Evolutionary conservation across 2,888 invertebrate genomes (phyloP), one percentile per base, ranked within the genome.

Genomic region (Tineola bisselliella): DNA sequence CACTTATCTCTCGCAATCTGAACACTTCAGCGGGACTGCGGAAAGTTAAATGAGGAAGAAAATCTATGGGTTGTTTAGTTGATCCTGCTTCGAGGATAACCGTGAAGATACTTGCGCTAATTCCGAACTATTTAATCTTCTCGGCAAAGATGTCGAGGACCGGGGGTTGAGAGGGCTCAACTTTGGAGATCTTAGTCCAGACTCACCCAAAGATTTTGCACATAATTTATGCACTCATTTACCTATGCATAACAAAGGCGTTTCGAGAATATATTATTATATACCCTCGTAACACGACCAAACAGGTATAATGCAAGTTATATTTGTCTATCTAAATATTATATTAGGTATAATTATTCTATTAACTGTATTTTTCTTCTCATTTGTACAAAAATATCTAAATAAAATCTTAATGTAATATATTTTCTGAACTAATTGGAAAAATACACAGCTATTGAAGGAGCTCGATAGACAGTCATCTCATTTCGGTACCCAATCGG

Each of bases 31-130:
- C 64, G 66, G 62, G 64, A 67, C 66, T 64, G 62, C 68, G 66
- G 68, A 70, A 81, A 81, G 77, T 81, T 81, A 75, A 81, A 81
- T 79, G 77, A 78, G 74, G 73, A 76, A 71, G 78, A 76, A 80
- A 81, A 78, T 78, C 72, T 76, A 77, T 76, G 72, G 72, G 71
- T 70, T 75, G 73, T 75, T 75, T 73, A 73, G 75, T 73, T 72
- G 72, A 75, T 74, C 73, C 72, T 69, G 13, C 30, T 33, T 3
- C 56, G 30, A 25, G 19, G 56, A 25, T 31, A 58, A 19, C 19
- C 58, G 17, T 11, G 10, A 15, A 64, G 67, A 67, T 66, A 69
- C 71, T 66, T 66, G 70, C 65, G 72, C 71, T 76, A 76, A 80
- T 78, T 76, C 72, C 67, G 69, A 77, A 79, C 79, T 77, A 76